Evolutionary conservation across 2,113 vertebrate species (phyloP), one percentile per base, ranked within the genome.

Genomic region (Clarias macrocephalus): DNA sequence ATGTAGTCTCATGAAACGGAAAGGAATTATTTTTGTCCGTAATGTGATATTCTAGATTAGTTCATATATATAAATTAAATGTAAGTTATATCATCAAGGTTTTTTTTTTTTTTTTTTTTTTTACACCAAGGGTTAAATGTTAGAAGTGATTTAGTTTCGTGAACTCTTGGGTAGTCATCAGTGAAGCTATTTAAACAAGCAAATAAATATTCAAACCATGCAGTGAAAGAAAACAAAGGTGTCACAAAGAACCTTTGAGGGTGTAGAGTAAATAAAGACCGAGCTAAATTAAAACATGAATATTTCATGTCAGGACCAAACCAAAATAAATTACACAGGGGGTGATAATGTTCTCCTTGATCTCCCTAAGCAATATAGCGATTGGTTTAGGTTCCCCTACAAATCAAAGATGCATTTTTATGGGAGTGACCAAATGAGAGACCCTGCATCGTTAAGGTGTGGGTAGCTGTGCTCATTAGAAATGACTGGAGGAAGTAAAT

Each of bases 381-480:
- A 87, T 90, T 84, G 60, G 48, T 79, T 77, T 88, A 92, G 86
- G 90, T 93, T 81, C 91, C 80, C 89, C 80, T 79, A 76, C 89
- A 84, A 93, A 92, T 91, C 91, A 93, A 92, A 88, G 90, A 86
- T 87, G 86, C 85, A 87, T 88, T 56, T 76, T 93, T 90, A 89
- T 86, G 88, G 88, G 91, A 90, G 89, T 89, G 91, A 90, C 54
- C 56, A 90, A 91, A 81, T 77, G 87, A 87, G 91, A 66, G 88
- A 92, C 84, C 80, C n/a, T 18, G 0, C 28, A 48, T 83, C 90
- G 87, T 79, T 25, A 5, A 90, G 86, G 66, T 91, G 28, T 30
- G 85, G 88, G 88, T 92, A 88, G 91, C 88, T 86, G 91, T 82
- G 89, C 92, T 92, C 93, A 94, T 95, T 94, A 93, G 88, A 93